Percentiles rank a stretch among this genome's conserved stretches.
phyloP scores from a whole-genome alignment of 53 echinoderm and acorn worm genomes.

The Crossaster papposus region DNA sequence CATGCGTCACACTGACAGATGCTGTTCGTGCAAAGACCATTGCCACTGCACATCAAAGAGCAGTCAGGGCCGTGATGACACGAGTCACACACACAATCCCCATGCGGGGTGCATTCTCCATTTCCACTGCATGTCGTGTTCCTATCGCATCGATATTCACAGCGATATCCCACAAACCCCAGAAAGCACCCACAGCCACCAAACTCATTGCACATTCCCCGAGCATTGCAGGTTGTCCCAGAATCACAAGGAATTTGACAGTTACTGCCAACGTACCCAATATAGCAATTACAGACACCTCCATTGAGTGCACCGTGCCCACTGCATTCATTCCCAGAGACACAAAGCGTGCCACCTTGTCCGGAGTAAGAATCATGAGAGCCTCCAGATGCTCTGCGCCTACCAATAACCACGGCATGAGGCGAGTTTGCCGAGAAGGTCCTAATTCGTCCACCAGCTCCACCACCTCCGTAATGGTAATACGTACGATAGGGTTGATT shows the following conservation, averaged over 20 bases:
- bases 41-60: slow-evolving; percentile 68
- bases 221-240: slow-evolving; percentile 69
- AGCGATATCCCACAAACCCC: slow-evolving; percentile 86
- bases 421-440: slow-evolving; percentile 70
- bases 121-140: slow-evolving; percentile 77
- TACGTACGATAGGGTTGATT: neutral
- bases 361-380: slow-evolving; percentile 29
- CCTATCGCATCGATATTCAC: slow-evolving; percentile 75
- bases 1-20: slow-evolving; percentile 79
- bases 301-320: slow-evolving; percentile 67
- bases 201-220: slow-evolving; percentile 68
- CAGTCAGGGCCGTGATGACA: slow-evolving; percentile 80
- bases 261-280: slow-evolving; percentile 75
- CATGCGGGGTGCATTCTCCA: slow-evolving; percentile 76
- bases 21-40: slow-evolving; percentile 70
- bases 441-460: slow-evolving; percentile 80
- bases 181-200: slow-evolving; percentile 77
- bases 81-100: slow-evolving; percentile 78
- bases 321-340: slow-evolving; percentile 67
- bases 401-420: slow-evolving; percentile 66
- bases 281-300: slow-evolving; percentile 61
- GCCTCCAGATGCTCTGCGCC: slow-evolving; percentile 53
- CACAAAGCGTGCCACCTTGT: slow-evolving; percentile 71
- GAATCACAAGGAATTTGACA: slow-evolving; percentile 79
- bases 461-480: slow-evolving; percentile 77